Evolutionary conservation across 2,113 vertebrate genomes (phyloP).

Genomic region (Notothenia coriiceps): DNA sequence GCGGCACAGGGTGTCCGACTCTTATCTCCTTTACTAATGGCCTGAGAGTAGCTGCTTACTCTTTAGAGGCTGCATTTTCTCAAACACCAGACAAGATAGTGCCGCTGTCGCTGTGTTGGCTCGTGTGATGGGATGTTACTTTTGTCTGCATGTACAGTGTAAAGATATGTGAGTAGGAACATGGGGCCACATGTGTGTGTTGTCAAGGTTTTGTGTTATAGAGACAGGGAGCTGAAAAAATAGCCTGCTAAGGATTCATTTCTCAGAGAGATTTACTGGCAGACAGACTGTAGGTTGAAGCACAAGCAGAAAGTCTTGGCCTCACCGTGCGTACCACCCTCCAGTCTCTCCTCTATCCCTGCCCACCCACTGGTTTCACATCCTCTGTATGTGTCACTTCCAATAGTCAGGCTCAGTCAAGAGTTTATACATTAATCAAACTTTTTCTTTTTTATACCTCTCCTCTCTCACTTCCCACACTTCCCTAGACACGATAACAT

Average conservation of each 20-base stretch:
- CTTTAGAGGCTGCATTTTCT: conserved; percentile 78
- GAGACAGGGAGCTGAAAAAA: conserved; percentile 44
- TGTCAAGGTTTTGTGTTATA: conserved; percentile 32
- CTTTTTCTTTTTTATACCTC: background rate
- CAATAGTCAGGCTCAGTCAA: conserved; percentile 25
- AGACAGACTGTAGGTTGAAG: conserved; percentile 25
- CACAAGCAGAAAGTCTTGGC: conserved; percentile 17
- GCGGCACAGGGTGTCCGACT: conserved; percentile 53
- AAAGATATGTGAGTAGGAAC: conserved; percentile 32
- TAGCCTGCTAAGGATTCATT: conserved; percentile 41
- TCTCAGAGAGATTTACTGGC: conserved; percentile 8
- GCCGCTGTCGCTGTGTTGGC: conserved; percentile 63
- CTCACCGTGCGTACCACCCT: conserved; percentile 34
- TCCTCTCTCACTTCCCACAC: conserved; percentile 9
- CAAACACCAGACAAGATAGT: conserved; percentile 81
- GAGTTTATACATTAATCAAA: conserved; percentile 65
- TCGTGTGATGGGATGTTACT: conserved; percentile 44
- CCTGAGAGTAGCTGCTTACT: conserved; percentile 77
- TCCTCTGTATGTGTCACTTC: conserved; percentile 56
- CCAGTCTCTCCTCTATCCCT: conserved; percentile 45
- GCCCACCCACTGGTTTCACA: conserved; percentile 31
- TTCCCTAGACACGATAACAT: background rate
- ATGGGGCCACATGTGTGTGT: conserved; percentile 4
- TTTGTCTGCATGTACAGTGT: conserved; percentile 47
- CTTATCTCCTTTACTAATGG: conserved; percentile 83